These are phyloP conservation scores for Dendropsophus ebraccatus DNA, from an alignment of 2,113 vertebrate species.

Conservation along the genomic window DNA sequence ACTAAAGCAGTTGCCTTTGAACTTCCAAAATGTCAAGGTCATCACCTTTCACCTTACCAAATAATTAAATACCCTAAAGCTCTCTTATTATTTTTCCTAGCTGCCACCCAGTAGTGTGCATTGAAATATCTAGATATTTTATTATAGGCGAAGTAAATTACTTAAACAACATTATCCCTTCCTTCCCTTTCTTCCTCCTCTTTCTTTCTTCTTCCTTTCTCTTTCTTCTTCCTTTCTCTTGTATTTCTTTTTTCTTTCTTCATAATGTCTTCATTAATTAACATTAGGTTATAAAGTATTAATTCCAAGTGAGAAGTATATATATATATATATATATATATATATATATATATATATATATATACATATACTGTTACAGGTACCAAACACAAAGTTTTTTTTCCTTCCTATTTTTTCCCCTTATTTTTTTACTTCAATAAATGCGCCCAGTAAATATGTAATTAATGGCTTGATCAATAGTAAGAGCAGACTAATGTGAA, in stretches of 20 bases:
- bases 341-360: too few relatives aligned
- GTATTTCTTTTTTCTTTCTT: neutral
- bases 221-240: neutral
- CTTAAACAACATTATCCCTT: constrained; percentile 18
- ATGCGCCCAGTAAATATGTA: neutral
- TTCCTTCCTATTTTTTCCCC: too few relatives aligned
- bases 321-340: too few relatives aligned
- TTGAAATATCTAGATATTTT: constrained; percentile 50
- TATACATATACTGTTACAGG: too few relatives aligned
- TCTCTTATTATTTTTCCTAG: constrained; percentile 75
- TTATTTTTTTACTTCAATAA: neutral
- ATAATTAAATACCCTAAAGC: constrained; percentile 85
- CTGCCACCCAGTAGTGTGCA: constrained; percentile 72
- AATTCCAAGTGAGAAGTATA: neutral
- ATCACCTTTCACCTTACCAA: constrained; percentile 89
- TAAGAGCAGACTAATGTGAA: constrained; percentile 9
- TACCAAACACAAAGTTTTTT: too few relatives aligned
- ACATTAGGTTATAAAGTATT: neutral
- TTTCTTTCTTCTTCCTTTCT: neutral
- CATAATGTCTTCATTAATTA: neutral
- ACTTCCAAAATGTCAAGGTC: constrained; percentile 93
- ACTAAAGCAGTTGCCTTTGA: constrained; percentile 83
- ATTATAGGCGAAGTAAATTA: constrained; percentile 34
- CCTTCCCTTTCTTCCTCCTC: neutral
- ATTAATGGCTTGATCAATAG: constrained; percentile 27